Base-by-base conservation (phyloP, 2,888 invertebrate genomes). In the Trissoscelio sp. region DNA sequence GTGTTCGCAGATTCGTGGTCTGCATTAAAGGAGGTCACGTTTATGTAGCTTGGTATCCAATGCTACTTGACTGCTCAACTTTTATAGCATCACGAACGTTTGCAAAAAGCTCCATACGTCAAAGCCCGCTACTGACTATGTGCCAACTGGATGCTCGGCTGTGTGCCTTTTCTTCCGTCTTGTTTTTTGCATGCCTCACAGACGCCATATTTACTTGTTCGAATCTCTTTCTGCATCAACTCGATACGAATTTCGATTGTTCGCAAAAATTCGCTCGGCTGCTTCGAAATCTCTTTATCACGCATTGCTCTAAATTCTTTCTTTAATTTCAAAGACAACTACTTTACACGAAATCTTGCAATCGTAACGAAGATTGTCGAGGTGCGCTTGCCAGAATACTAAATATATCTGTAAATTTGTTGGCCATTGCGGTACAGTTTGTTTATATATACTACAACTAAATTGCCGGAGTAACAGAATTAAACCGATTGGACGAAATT, bases 81-180 rank as follows among this genome's bases (percentile, higher is more conserved):
- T 86, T 86, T 85, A 86, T 85, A 81, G 85, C 83, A 83, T 86
- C 83, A 81, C 75, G 74, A 70, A 58, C 72, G 81, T 79, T 82
- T 57, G 85, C 69, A 84, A 84, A 85, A 84, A 86, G 82, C 83
- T 84, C 64, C 79, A 79, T 83, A 72, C 78, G 77, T 83, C 83
- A 82, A 82, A 81, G 70, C 75, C 64, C 20, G 44, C 48, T 37
- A 70, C 82, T 82, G 83, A 83, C 79, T 82, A 58, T 58, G 81
- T 83, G 80, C 79, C 81, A 83, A 70, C 79, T 84, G 80, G 77
- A 81, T 79, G 57, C 74, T 31, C 64, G 24, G 48, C 14, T 73
- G 66, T 70, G 20, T 58, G 64, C 34, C 57, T 48, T 74, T 73
- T 57, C 24, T 46, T 37, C 7, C 55, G 44, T 42, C 64, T 55